These are phyloP conservation scores for Nymphicus hollandicus DNA, from an alignment of 2,113 vertebrate genomes.

Conservation along the genomic window DNA sequence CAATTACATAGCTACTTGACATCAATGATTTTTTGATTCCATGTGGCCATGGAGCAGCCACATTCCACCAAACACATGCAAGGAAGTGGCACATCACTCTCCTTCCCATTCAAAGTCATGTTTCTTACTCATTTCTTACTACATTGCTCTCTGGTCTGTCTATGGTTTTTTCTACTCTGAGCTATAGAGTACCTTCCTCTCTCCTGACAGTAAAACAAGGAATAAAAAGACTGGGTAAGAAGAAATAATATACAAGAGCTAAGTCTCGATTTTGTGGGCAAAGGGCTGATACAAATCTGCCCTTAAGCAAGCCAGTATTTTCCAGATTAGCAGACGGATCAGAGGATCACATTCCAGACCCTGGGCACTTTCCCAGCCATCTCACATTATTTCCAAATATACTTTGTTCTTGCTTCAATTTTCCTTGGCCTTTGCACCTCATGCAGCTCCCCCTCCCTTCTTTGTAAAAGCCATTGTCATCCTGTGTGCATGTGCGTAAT, in stretches of 20 bases:
- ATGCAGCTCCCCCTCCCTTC: background rate
- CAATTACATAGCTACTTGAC: background rate
- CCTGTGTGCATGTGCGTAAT: background rate
- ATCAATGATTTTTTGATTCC: background rate
- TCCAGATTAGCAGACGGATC: background rate
- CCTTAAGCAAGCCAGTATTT: background rate
- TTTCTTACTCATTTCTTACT: background rate
- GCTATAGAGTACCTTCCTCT: background rate
- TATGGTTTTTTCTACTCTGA: background rate
- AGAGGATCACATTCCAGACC: background rate
- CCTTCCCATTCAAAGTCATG: background rate
- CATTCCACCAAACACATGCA: fast-evolving
- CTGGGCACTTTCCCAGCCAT: background rate
- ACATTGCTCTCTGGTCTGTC: background rate
- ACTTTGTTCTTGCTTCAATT: background rate
- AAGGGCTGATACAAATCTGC: background rate
- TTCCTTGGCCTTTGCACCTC: background rate
- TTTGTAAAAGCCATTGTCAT: background rate
- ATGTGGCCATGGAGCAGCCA: fast-evolving
- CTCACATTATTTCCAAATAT: background rate
- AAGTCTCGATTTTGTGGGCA: background rate
- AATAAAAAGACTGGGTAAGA: background rate
- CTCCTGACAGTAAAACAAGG: background rate
- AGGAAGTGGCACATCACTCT: background rate
- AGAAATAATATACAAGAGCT: background rate